A percentile compares a stretch with the other conserved stretches of the same genome.
Conservation (phyloP, 2,888 invertebrate genomes). For the Tachystola acroxantha region DNA sequence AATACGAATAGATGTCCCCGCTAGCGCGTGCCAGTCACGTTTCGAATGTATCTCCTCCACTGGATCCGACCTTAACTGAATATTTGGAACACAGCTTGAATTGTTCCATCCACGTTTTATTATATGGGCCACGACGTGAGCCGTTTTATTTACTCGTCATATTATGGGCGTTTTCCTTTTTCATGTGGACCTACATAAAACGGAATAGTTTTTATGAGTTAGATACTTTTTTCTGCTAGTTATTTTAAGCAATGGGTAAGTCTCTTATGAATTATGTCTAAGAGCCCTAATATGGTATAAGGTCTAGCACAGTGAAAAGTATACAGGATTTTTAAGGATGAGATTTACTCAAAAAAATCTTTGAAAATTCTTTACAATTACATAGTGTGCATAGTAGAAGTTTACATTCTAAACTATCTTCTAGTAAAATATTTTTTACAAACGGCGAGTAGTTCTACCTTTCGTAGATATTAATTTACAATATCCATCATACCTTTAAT, state of each 20-base stretch:
- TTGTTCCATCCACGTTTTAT: conserved; percentile 48
- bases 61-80: conserved; percentile 51
- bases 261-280: no score
- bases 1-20: conserved; percentile 7
- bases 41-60: conserved; percentile 34
- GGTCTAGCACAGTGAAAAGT: background rate
- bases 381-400: no score
- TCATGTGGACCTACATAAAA: conserved; percentile 12
- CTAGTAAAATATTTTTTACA: no score
- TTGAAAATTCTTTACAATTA: no score
- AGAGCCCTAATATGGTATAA: no score
- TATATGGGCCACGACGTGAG: conserved; percentile 41
- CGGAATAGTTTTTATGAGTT: conserved; percentile 4
- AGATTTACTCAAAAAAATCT: no score
- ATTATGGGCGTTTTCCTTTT: conserved; percentile 22
- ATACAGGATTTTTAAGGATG: no score
- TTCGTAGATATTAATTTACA: no score
- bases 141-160: conserved; percentile 46
- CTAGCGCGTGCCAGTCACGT: conserved; percentile 30
- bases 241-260: no score
- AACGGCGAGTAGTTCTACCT: no score
- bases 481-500: no score
- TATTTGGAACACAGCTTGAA: conserved; percentile 53
- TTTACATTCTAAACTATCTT: no score
- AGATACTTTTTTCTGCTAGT: background rate